Conservation (phyloP, 2,113 vertebrate species). For the Amphiprion percula region DNA sequence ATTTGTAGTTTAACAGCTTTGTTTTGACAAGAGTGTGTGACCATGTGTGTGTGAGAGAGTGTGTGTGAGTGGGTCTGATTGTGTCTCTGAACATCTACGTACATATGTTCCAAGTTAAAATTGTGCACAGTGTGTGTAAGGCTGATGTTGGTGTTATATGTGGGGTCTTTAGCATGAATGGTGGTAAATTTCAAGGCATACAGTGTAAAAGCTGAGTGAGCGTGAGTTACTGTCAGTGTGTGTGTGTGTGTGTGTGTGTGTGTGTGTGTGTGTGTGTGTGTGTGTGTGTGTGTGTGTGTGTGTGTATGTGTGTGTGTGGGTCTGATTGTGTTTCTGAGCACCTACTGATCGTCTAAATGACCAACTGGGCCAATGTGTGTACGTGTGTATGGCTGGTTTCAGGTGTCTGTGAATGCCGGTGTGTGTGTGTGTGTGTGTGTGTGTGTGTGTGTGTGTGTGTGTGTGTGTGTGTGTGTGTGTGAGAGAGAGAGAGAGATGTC, state of each 20-base stretch:
- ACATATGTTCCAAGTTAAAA: background rate
- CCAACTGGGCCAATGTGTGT: background rate
- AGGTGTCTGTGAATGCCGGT: background rate
- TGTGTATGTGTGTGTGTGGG: background rate
- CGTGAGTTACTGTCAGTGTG: background rate
- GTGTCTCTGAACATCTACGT: background rate
- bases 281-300: background rate
- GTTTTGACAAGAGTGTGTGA: background rate
- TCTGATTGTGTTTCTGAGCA: background rate
- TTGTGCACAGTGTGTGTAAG: background rate
- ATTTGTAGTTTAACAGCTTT: background rate
- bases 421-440: background rate
- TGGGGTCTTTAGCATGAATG: background rate
- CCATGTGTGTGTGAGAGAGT: background rate
- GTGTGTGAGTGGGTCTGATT: conserved; percentile 1
- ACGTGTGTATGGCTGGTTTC: background rate
- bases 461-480: background rate
- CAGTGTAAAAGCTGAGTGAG: too few relatives aligned
- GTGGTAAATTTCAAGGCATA: background rate
- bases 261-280: background rate
- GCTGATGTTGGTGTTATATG: background rate
- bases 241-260: background rate
- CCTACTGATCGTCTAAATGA: too few relatives aligned
- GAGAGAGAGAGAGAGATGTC: background rate
- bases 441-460: background rate